Evolutionary conservation across 2,113 vertebrate species (phyloP).

Genomic region (Ochotona curzoniae): DNA sequence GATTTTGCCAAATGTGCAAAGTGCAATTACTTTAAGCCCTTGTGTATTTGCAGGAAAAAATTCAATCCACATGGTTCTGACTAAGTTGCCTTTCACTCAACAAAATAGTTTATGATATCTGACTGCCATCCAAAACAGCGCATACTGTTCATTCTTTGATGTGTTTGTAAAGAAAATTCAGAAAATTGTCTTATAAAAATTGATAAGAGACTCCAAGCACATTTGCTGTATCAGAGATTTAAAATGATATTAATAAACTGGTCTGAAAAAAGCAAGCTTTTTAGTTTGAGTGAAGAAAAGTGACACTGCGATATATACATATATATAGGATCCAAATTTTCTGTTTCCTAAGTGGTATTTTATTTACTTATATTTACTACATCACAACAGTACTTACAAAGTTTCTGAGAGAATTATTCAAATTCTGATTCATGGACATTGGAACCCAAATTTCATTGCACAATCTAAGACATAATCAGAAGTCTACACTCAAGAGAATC

Average conservation of each 20-base stretch:
- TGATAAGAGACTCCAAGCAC: neutral
- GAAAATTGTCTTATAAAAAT: neutral
- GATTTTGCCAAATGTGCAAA: conserved; percentile 65
- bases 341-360: neutral
- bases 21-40: conserved; percentile 63
- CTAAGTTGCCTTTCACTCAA: conserved; percentile 49
- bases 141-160: neutral
- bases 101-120: conserved; percentile 49
- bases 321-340: neutral
- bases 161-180: conserved; percentile 41
- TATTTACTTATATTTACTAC: neutral
- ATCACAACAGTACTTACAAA: neutral
- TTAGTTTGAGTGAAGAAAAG: neutral
- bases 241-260: neutral
- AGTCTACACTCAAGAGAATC: neutral
- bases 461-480: neutral
- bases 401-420: neutral
- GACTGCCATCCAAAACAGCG: conserved; percentile 27
- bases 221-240: neutral
- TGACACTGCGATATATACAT: neutral
- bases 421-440: neutral
- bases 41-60: conserved; percentile 65
- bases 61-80: conserved; percentile 68
- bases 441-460: neutral
- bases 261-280: neutral